Evolutionary conservation across 2,797 vertebrate species (phyloP).

Genomic region (Chrysolophus pictus): DNA sequence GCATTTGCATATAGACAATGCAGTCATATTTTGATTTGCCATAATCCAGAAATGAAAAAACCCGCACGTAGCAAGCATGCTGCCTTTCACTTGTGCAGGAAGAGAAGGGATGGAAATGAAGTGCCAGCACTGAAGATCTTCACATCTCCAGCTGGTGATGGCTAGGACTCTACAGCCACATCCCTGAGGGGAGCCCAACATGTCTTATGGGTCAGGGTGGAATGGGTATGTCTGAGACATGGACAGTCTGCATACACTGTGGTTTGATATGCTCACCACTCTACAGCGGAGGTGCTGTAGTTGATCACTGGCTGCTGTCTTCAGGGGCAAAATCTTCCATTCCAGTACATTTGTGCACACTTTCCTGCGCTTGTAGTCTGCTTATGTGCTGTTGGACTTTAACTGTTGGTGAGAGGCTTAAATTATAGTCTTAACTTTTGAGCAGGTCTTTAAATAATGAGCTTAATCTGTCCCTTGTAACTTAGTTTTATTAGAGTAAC

Average conservation of each 20-base stretch:
- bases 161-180: background rate
- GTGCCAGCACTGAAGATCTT: background rate
- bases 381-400: background rate
- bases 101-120: background rate
- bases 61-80: background rate
- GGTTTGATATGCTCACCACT: background rate
- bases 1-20: background rate
- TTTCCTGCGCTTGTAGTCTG: background rate
- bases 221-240: background rate
- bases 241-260: background rate
- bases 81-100: background rate
- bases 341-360: background rate
- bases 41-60: background rate
- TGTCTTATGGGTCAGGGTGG: background rate
- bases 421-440: background rate
- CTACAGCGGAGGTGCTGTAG: background rate
- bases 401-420: background rate
- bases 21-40: background rate
- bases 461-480: background rate
- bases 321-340: background rate
- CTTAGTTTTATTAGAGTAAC: background rate
- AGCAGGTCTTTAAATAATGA: background rate
- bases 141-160: background rate
- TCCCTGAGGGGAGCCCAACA: background rate
- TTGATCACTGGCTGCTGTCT: background rate